Evolutionary conservation across 2,113 vertebrate genomes (phyloP).

Genomic region (Hyperopisus bebe): DNA sequence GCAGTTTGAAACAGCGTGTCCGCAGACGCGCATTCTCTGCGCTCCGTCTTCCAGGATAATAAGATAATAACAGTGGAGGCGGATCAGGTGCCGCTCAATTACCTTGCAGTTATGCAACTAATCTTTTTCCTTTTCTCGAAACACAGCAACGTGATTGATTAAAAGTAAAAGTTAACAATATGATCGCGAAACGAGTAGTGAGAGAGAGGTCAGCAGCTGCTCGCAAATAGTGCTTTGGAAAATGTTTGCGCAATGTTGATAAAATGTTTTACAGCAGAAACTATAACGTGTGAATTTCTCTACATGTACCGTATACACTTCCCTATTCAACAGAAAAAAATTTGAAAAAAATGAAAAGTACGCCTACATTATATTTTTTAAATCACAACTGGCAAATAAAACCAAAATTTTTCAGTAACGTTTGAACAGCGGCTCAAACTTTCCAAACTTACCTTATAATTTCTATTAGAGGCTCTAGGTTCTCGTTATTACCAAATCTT

Average conservation of each 20-base stretch:
- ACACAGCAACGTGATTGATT: not conserved
- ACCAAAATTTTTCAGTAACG: not conserved
- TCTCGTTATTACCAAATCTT: not conserved
- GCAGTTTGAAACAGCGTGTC: not conserved
- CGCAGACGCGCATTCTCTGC: conserved; percentile 9
- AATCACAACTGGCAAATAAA: not conserved
- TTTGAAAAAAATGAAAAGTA: not conserved
- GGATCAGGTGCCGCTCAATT: not conserved
- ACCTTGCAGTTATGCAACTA: not conserved
- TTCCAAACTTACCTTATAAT: conserved; percentile 3
- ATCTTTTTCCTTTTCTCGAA: not conserved
- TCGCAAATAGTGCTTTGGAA: not conserved
- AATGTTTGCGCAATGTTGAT: not conserved
- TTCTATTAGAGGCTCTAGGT: not conserved
- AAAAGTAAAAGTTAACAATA: not conserved
- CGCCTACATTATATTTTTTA: not conserved
- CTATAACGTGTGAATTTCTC: not conserved
- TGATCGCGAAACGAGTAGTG: not conserved
- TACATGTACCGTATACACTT: not conserved
- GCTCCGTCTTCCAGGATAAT: conserved; percentile 8
- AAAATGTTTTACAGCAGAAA: not conserved
- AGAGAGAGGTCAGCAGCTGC: not conserved
- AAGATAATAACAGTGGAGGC: not conserved
- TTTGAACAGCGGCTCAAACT: not conserved
- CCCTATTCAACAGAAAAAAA: not conserved